phyloP scores from a whole-genome alignment of 2,888 invertebrate species.

The Charanyca ferruginea region DNA sequence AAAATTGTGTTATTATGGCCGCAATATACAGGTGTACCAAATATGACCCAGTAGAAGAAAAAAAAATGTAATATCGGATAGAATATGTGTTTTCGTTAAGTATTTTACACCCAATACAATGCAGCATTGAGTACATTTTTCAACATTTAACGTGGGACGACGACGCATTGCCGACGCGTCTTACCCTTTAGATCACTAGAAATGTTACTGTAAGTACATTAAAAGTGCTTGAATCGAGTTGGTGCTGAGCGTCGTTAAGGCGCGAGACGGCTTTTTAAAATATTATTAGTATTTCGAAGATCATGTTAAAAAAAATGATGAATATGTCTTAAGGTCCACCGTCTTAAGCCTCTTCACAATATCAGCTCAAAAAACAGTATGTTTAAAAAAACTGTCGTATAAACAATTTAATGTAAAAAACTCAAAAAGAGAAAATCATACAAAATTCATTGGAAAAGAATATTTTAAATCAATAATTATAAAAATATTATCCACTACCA shows the following conservation, averaged over 20 bases:
- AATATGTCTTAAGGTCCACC: slow-evolving; percentile 4
- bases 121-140: no score
- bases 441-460: slow-evolving; percentile 10
- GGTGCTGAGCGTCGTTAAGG: neutral
- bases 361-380: neutral
- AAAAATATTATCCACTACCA: slow-evolving; percentile 10
- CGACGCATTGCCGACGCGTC: neutral
- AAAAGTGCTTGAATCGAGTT: neutral
- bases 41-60: no score
- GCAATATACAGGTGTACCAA: no score
- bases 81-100: no score
- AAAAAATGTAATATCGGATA: no score
- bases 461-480: slow-evolving; percentile 12
- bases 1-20: slow-evolving; percentile 3
- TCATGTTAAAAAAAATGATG: slow-evolving; percentile 22
- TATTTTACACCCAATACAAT: no score
- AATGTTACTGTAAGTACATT: neutral
- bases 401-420: slow-evolving; percentile 35
- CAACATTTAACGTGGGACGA: no score
- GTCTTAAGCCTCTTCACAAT: slow-evolving; percentile 23
- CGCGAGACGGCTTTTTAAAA: neutral
- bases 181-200: neutral
- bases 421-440: neutral
- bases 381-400: neutral
- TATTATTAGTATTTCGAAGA: slow-evolving; percentile 4